Evolutionary conservation across 2,113 vertebrate genomes (phyloP).

Genomic region (Oreochromis spilurus): DNA sequence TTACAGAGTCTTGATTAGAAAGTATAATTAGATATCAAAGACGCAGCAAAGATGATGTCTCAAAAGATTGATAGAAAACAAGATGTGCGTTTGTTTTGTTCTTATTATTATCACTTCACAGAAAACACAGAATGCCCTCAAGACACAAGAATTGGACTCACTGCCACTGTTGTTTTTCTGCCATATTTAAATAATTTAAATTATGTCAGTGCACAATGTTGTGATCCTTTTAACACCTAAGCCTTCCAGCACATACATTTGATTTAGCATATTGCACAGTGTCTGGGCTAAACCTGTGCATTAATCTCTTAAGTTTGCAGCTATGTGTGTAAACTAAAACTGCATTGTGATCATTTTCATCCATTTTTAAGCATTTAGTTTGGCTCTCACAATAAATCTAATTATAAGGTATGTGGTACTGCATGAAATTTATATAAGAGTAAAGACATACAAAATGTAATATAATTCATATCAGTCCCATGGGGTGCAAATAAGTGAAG

Average conservation of each 20-base stretch:
- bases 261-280: conserved; percentile 81
- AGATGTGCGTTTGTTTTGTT: conserved; percentile 84
- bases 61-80: conserved; percentile 82
- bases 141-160: conserved; percentile 79
- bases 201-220: conserved; percentile 82
- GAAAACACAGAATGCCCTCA: conserved; percentile 73
- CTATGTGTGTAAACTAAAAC: background rate
- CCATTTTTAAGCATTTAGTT: background rate
- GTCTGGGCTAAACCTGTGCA: conserved; percentile 53
- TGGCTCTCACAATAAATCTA: background rate
- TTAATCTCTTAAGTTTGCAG: background rate
- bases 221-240: conserved; percentile 88
- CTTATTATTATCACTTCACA: conserved; percentile 81
- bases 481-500: background rate
- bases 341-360: background rate
- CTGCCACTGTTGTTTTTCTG: conserved; percentile 84
- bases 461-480: background rate
- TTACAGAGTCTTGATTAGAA: conserved; percentile 85
- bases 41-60: conserved; percentile 83
- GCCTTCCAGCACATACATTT: conserved; percentile 84
- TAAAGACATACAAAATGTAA: background rate
- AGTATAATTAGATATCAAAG: conserved; percentile 88
- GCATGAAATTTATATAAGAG: background rate
- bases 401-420: background rate
- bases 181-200: conserved; percentile 92